Evolutionary conservation across 2,797 vertebrate species (phyloP), one percentile per base, ranked within the genome.

Genomic region (Rhinogobio ventralis): DNA sequence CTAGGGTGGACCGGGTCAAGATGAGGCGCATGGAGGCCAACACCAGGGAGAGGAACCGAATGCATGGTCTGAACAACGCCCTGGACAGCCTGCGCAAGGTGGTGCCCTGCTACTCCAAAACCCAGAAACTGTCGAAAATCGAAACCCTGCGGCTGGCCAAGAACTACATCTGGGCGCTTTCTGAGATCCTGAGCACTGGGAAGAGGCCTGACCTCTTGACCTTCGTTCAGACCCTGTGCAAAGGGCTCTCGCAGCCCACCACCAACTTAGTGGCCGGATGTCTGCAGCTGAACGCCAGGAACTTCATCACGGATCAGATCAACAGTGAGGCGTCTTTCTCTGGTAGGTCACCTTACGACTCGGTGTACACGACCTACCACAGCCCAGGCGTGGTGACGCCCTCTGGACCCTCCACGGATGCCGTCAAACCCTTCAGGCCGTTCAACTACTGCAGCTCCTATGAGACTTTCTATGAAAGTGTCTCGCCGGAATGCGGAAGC

Each of bases 121-220:
- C 97, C 51, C 97, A 97, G 90, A 98, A 98, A 93, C 95, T 98
- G 49, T 98, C 97, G 86, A 98, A 98, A 93, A 98, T 98, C 87
- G 97, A 98, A 93, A 98, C 97, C 42, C 93, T 98, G 86, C 96
- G 97, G 84, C 92, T 98, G 85, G 97, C 97, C 80, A 97, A 97
- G 92, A 98, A 98, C 93, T 98, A 98, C 90, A 98, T 98, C 92
- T 97, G 97, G 97, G 97, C 97, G 88, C 96, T 98, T 88, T 95
- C 96, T 2, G 97, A 97, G 92, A 96, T 97, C 86, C 93, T 97
- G 86, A 95, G 96, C 90, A 95, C 96, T 33, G 97, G 97, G 90
- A 97, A 96, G 91, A 95, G 96, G 90, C 97, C 97, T 0, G 97
- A 98, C 88, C 94, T 97, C 76, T 93, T 97, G 88, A 96, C 94